Evolutionary conservation across 2,113 vertebrate species (phyloP), one percentile per base, ranked within the genome.

Genomic region (Pogonocichla stellata): DNA sequence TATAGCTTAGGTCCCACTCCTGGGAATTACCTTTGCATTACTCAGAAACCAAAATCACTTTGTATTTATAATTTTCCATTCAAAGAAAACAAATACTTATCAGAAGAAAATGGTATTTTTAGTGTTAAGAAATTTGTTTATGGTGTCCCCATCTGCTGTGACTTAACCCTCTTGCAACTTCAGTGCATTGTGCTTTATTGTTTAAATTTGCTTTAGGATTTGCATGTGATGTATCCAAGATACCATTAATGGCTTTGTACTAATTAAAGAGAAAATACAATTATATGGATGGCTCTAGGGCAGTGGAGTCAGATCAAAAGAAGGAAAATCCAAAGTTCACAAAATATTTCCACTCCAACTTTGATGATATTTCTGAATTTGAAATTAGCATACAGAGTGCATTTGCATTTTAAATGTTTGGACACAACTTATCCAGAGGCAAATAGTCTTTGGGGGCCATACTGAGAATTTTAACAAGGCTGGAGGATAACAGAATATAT

Each of bases 241-340:
- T 75, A 31, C 22, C 26, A 33, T 42, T 13, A 88, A 72, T 38
- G 14, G 25, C 36, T 91, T 89, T 23, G 13, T 70, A 75, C 45
- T 87, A 89, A 91, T 87, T 80, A 79, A 86, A 90, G 62, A 61
- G 38, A 84, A 92, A 84, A 53, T 64, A 65, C 26, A 93, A 29
- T 72, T 82, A 47, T 19, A 33, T 54, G 23, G 80, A 62, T 94
- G 42, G 86, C 54, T 77, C 14, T 29, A 47, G 33, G 57, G 58
- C 34, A 50, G 38, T 20, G 38, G 26, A 45, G 57, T n/a, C 16
- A 84, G 48, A 79, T 65, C 45, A 89, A 93, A 93, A 79, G 53
- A 85, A 82, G 28, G 38, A 87, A 82, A 88, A 75, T 66, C 23
- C 36, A 43, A 93, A 93, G 24, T 75, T 85, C 36, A 71, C 65